phyloP scores from a whole-genome alignment of 2,113 vertebrate genomes.

The Microtus montanus region DNA sequence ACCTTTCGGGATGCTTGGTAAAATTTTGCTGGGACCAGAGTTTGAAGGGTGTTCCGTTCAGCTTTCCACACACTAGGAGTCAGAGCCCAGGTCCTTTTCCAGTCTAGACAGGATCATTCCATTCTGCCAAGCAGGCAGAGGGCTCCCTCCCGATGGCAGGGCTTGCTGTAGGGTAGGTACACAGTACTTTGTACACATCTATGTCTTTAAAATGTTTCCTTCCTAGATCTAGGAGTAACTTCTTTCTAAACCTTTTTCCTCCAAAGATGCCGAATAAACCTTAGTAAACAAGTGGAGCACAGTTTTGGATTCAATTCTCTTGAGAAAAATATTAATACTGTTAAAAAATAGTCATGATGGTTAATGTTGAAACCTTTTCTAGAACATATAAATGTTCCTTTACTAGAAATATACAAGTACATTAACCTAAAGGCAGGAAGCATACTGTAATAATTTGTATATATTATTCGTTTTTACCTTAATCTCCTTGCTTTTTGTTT shows the following conservation, averaged over 20 bases:
- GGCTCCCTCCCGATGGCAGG: neutral
- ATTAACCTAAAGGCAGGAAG: neutral
- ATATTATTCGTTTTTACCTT: neutral
- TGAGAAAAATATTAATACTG: constrained; percentile 21
- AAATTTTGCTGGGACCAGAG: constrained; percentile 22
- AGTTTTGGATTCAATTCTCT: neutral
- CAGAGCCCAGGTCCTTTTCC: neutral
- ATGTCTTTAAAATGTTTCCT: neutral
- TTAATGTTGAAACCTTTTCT: neutral
- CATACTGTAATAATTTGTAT: neutral
- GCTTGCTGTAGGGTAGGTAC: neutral
- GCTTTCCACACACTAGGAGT: neutral
- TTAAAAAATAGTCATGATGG: neutral
- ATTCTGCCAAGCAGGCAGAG: neutral
- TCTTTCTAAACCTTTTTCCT: neutral
- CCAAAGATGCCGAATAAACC: neutral
- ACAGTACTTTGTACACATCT: neutral
- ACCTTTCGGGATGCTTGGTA: constrained; percentile 15
- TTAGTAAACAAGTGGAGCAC: neutral
- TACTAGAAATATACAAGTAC: neutral
- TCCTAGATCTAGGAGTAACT: neutral
- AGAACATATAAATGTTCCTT: neutral
- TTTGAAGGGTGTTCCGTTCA: neutral
- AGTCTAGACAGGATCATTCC: neutral
- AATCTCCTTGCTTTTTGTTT: neutral